Conservation (phyloP, 1,140 invertebrate genomes). For the Calycopis cecrops region DNA sequence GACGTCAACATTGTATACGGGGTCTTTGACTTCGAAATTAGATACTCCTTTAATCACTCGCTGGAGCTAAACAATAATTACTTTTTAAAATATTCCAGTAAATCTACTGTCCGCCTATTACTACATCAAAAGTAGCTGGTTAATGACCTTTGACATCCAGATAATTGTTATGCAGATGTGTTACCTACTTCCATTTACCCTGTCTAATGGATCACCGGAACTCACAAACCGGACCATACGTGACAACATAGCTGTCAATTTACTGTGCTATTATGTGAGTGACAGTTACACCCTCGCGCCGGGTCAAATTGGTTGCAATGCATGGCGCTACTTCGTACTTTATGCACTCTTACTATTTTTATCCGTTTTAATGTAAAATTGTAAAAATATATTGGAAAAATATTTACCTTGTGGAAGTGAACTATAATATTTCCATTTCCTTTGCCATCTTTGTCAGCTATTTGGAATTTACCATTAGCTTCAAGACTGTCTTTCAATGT, state of each 20-base stretch:
- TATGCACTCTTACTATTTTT: background rate
- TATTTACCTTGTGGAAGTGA: conserved; percentile 65
- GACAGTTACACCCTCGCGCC: too few relatives aligned
- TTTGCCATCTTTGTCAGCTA: conserved; percentile 74
- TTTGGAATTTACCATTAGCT: conserved; percentile 75
- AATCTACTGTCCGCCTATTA: too few relatives aligned
- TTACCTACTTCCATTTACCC: too few relatives aligned
- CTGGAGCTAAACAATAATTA: conserved; percentile 39
- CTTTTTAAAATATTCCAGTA: too few relatives aligned
- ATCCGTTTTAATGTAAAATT: background rate
- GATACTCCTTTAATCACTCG: conserved; percentile 80
- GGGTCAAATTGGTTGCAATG: too few relatives aligned
- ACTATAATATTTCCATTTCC: conserved; percentile 74
- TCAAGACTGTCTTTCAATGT: conserved; percentile 73
- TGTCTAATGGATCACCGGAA: too few relatives aligned
- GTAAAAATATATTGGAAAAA: background rate
- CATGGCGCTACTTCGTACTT: too few relatives aligned
- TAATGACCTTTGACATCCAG: too few relatives aligned
- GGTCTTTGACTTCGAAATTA: conserved; percentile 74
- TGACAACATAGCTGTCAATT: too few relatives aligned
- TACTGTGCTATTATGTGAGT: too few relatives aligned
- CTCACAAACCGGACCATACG: too few relatives aligned
- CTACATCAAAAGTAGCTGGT: too few relatives aligned
- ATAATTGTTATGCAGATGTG: conserved; percentile 7
- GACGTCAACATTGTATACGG: conserved; percentile 75